Percentiles rank a stretch among this genome's conserved stretches.
Evolutionary conservation across 2,113 vertebrate genomes (phyloP).

Genomic region (Crocuta crocuta): DNA sequence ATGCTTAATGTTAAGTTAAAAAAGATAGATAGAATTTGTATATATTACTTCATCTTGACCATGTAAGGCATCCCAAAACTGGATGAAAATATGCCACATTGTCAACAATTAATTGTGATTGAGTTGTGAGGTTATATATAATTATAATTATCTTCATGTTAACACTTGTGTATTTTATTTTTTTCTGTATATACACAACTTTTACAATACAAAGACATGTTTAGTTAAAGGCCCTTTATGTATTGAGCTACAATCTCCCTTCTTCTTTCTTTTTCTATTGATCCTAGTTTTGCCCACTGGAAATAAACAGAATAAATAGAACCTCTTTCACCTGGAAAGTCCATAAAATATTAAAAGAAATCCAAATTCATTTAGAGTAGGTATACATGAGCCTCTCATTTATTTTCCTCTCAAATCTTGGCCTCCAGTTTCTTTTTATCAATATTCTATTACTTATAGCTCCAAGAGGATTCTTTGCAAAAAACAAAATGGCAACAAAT

Average conservation of each 20-base stretch:
- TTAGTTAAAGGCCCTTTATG: background rate
- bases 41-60: background rate
- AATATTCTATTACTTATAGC: background rate
- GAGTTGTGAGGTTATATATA: background rate
- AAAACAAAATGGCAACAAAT: background rate
- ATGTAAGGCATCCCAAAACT: background rate
- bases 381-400: background rate
- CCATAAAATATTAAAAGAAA: background rate
- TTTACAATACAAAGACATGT: background rate
- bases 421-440: background rate
- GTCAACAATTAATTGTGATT: background rate
- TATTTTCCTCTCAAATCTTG: background rate
- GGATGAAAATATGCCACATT: background rate
- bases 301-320: constrained; percentile 3
- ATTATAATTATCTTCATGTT: background rate
- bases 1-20: background rate
- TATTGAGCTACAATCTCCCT: background rate
- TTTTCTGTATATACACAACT: background rate
- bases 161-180: background rate
- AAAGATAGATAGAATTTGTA: background rate
- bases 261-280: background rate
- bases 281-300: background rate
- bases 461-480: background rate
- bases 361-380: background rate
- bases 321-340: background rate